Evolutionary conservation across 2,888 invertebrate species (phyloP), one percentile per base, ranked within the genome.

Genomic region (Diplolepis rosae): DNA sequence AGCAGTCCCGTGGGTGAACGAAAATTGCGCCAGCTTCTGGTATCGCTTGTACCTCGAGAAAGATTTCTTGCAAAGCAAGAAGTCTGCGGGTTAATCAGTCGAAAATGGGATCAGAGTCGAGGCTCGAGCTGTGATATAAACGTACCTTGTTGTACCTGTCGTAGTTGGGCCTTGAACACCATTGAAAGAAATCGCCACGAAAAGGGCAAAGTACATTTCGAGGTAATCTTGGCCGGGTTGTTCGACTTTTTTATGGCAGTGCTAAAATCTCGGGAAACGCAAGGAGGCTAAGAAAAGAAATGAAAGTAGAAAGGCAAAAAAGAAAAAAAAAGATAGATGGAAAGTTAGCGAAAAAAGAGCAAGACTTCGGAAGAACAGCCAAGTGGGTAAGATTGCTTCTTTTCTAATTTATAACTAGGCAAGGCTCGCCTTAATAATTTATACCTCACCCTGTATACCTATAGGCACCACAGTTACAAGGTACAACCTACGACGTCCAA

Each of bases 321-420:
- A 76, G 65, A 68, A 74, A 75, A 15, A 48, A 50, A 56, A 32
- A 22, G 68, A 48, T 54, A 52, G 68, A 69, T 35, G 27, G 15
- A 45, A 65, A 61, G 45, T 42, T 56, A 35, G 56, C 67, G 69
- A 71, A 70, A 72, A 70, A 72, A 74, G 50, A 76, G 65, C 70
- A 74, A 75, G 72, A 71, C 65, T 65, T 51, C 75, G 79, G 79
- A 75, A 78, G 79, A 81, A 80, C 72, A 82, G 81, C 79, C 76
- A 74, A 80, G 80, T 74, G 69, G 77, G 83, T 82, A 85, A 87
- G 86, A 87, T 88, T 88, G 88, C 87, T 83, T 88, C 84, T 80
- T 88, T 84, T 79, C 86, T 87, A 88, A 88, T 88, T 88, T 87
- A 87, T 86, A 88, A 87, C 87, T 86, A 88, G 85, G 80, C 85